Conservation (phyloP, 1,140 invertebrate genomes). For the Trialeurodes vaporariorum region DNA sequence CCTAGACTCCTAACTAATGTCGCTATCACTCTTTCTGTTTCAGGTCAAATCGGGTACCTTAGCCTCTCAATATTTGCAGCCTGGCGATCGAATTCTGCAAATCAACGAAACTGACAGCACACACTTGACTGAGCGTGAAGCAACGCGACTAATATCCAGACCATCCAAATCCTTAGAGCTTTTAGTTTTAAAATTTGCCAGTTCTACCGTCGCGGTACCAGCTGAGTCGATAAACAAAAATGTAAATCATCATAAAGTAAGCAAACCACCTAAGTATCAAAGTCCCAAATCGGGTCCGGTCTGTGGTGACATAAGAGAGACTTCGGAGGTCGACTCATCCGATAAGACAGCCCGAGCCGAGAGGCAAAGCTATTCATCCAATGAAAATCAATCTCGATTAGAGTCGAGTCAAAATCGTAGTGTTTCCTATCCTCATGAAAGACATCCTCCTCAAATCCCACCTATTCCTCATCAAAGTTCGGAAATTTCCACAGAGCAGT, state of each 20-base stretch:
- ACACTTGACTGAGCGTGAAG: constrained; percentile 11
- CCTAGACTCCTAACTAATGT: not conserved
- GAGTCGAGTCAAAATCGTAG: too few relatives aligned
- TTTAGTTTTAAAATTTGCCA: constrained; percentile 16
- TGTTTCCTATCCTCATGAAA: too few relatives aligned
- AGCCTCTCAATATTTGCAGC: constrained; percentile 18
- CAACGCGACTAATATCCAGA: constrained; percentile 9
- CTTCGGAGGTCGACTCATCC: not conserved
- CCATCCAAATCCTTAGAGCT: constrained; percentile 17
- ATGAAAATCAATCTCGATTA: too few relatives aligned
- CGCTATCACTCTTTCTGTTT: constrained; percentile 1
- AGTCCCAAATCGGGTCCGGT: not conserved
- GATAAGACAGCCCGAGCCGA: not conserved
- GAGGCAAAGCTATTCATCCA: not conserved
- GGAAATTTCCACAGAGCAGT: too few relatives aligned
- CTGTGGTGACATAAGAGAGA: not conserved
- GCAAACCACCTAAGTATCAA: not conserved
- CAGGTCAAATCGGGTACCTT: constrained; percentile 19
- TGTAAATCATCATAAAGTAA: not conserved
- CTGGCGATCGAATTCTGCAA: constrained; percentile 18
- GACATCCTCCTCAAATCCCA: too few relatives aligned
- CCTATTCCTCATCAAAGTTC: too few relatives aligned
- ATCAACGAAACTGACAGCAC: constrained; percentile 19
- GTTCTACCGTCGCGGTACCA: not conserved
- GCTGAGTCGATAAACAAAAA: not conserved